Evolutionary conservation across 2,113 vertebrate species (phyloP), one percentile per base, ranked within the genome.

Genomic region (Bubo scandiacus): DNA sequence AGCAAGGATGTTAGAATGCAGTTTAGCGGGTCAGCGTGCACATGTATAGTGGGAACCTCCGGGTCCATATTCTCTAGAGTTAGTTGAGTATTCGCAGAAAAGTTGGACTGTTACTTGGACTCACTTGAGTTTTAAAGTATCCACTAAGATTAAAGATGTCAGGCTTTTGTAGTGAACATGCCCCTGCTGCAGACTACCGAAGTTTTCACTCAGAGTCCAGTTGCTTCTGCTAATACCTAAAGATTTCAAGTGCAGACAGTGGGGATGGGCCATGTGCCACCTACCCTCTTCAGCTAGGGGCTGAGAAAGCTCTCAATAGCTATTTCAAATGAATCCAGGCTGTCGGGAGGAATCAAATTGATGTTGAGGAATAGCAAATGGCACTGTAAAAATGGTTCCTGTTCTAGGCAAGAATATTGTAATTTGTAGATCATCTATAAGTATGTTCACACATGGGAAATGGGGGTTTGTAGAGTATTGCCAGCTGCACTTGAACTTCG

Each of bases 11-110:
- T 58, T 29, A 52, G 36, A 49, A 23, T 12, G 51, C 15, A 45
- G 36, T 18, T 36, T 0, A 72, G 43, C 0, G 1, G 11, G 43
- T 12, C 59, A n/a, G 34, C 0, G 7, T 11, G 8, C 15, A 1
- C 5, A 3, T 2, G 6, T 54, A 34, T 29, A 34, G 23, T 12
- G 57, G 23, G 30, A 38, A 58, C 11, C 4, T 58, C 15, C 49
- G 32, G 32, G 27, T 26, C 27, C 13, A 1, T 36, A 15, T 75
- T 79, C 47, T 27, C 42, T 12, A 20, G 16, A 58, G 23, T 47
- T 12, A 30, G 29, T 5, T 66, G 34, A 40, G 20, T 43, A 11
- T 32, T 49, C 3, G 1, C 27, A 29, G 85, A 19, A 62, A 90
- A 81, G 18, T 15, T 71, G 73, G 40, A 36, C 30, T 66, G 23